Evolutionary conservation across 2,797 vertebrate species (phyloP), one percentile per base, ranked within the genome.

Genomic region (Furcifer pardalis): DNA sequence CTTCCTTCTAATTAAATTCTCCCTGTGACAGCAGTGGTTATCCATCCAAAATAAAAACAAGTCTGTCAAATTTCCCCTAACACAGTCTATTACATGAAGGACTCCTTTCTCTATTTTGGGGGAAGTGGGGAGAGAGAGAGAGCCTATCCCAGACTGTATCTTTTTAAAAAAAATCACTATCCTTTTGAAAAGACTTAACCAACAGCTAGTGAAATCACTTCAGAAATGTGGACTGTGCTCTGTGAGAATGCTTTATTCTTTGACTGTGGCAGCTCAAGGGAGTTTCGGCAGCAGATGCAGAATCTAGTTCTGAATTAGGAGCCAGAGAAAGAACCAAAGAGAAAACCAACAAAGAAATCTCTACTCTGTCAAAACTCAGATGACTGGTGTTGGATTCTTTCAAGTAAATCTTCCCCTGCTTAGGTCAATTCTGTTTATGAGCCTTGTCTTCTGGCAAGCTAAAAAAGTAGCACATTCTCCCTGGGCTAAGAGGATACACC

Each of bases 31-130:
- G 86, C 71, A 84, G 32, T 35, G 89, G 52, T 88, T 85, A 91
- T 92, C 91, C 86, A 89, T 88, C 49, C 85, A 89, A 89, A 92
- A 87, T 75, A 86, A 87, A 88, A 62, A 69, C 75, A 82, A 62
- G 66, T 68, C 35, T 89, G 83, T 59, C 92, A 88, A 42, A 79
- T 81, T 79, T 71, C 80, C 79, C 21, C 15, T 17, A 12, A 32
- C 15, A 73, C 32, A 9, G 30, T 78, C 27, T 73, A 46, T 84
- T 56, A 69, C 21, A 60, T 27, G 10, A 62, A 79, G n/a, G 27
- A 10, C 60, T 82, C 86, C n/a, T 46, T n/a, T 87, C 77, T 82
- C 69, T 69, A 12, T 46, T 79, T 79, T 32, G 40, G 30, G 30
- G 59, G 56, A 27, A n/a, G 52, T n/a, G 5, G 44, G 21, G 60